phyloP scores from a whole-genome alignment of 2,888 invertebrate genomes.

The Tenthredo notha region DNA sequence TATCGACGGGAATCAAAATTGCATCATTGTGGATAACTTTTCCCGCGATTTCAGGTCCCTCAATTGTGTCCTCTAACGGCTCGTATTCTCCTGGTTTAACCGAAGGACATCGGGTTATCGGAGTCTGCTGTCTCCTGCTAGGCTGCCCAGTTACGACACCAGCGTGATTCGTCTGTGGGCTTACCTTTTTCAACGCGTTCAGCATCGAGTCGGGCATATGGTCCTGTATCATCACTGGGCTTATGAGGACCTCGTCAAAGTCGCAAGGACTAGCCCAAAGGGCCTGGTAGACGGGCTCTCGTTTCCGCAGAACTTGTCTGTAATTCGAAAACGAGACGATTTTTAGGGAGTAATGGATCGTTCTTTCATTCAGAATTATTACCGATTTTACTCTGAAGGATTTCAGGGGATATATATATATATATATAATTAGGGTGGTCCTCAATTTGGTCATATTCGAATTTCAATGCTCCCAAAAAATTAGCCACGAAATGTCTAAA shows the following conservation, averaged over 20 bases:
- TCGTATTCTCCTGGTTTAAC: constrained; percentile 72
- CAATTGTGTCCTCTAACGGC: constrained; percentile 70
- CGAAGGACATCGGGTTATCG: constrained; percentile 68
- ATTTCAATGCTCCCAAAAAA: too few relatives aligned
- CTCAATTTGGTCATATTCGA: too few relatives aligned
- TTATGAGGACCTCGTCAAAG: constrained; percentile 93
- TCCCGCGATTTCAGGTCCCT: constrained; percentile 61
- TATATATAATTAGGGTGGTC: too few relatives aligned
- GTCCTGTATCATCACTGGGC: constrained; percentile 94
- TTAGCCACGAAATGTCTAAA: too few relatives aligned
- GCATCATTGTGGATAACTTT: constrained; percentile 53
- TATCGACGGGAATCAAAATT: constrained; percentile 49
- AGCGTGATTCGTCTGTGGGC: constrained; percentile 61
- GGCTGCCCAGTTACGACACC: constrained; percentile 49
- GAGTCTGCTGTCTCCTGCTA: constrained; percentile 58
- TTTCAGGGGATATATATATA: background rate
- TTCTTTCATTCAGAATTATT: background rate
- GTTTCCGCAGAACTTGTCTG: constrained; percentile 85
- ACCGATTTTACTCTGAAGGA: background rate
- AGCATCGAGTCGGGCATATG: constrained; percentile 94
- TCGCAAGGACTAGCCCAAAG: constrained; percentile 92
- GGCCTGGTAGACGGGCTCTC: constrained; percentile 92
- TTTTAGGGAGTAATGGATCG: background rate
- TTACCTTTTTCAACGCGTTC: constrained; percentile 92
- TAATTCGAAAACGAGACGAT: constrained; percentile 57